phyloP scores from a whole-genome alignment of 2,888 invertebrate genomes.

The Sminthurides aquaticus region DNA sequence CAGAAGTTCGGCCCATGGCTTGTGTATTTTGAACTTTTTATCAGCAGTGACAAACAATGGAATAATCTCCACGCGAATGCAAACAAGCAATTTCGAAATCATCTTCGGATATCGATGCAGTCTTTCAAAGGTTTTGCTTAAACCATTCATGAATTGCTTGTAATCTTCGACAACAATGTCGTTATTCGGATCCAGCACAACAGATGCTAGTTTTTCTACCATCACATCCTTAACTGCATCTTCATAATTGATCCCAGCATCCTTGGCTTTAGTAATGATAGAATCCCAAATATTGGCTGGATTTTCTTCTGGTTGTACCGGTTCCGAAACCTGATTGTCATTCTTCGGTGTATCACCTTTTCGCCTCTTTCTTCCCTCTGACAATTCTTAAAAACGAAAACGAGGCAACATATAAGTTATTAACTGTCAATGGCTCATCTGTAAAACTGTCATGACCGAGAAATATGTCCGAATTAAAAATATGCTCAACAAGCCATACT shows the following conservation, averaged over 20 bases:
- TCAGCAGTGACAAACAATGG: background rate
- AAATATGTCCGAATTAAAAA: too few relatives aligned
- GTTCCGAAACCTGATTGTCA: background rate
- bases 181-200: constrained; percentile 19
- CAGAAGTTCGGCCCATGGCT: constrained; percentile 12
- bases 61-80: constrained; percentile 24
- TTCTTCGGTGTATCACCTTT: background rate
- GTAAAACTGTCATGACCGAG: too few relatives aligned
- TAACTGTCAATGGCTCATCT: too few relatives aligned
- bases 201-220: constrained; percentile 19
- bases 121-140: constrained; percentile 35
- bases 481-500: too few relatives aligned
- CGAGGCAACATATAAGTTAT: too few relatives aligned
- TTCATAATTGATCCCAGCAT: constrained; percentile 15
- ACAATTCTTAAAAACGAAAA: too few relatives aligned
- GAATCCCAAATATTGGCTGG: constrained; percentile 9
- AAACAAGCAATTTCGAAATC: constrained; percentile 35
- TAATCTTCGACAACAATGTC: constrained; percentile 12
- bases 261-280: constrained; percentile 11
- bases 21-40: constrained; percentile 2
- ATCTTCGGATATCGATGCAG: constrained; percentile 39
- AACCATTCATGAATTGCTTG: constrained; percentile 30
- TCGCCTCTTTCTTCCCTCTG: too few relatives aligned
- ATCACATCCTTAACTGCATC: constrained; percentile 11
- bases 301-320: background rate